Evolutionary conservation across 2,797 vertebrate genomes (phyloP).

Genomic region (Chelonia mydas): DNA sequence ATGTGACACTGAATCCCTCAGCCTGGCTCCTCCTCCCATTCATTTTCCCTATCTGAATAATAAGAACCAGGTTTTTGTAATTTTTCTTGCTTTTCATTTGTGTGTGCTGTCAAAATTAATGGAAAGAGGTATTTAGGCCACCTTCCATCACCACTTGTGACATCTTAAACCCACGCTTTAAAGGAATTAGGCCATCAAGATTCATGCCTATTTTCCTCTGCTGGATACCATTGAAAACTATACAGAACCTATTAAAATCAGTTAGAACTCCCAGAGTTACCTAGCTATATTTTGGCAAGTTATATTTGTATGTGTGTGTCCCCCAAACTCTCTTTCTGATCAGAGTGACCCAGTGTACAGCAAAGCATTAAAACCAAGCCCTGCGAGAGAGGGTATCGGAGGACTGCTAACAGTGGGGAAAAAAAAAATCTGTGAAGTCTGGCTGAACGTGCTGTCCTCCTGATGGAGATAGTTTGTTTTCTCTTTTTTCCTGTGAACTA

Average conservation of each 20-base stretch:
- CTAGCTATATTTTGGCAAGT: neutral
- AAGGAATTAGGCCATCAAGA: fast-evolving
- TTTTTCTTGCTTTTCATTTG: constrained; percentile 6
- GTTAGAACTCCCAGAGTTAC: neutral
- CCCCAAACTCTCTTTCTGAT: neutral
- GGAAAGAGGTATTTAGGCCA: constrained; percentile 13
- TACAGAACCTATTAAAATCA: neutral
- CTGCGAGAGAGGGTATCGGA: neutral
- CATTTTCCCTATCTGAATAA: constrained; percentile 23
- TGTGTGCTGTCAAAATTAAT: neutral
- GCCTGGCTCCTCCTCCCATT: neutral
- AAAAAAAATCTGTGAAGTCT: constrained; percentile 52
- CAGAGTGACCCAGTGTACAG: neutral
- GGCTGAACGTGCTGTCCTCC: constrained; percentile 56
- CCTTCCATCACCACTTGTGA: neutral
- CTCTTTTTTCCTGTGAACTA: constrained; percentile 57
- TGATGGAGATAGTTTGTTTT: constrained; percentile 65
- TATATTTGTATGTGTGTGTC: neutral
- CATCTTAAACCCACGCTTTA: neutral
- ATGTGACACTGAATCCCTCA: constrained; percentile 39
- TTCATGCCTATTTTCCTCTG: constrained; percentile 19
- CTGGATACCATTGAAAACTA: neutral
- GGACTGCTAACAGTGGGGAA: neutral
- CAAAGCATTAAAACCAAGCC: neutral
- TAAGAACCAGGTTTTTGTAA: constrained; percentile 37